phyloP scores from a whole-genome alignment of 2,888 invertebrate genomes.

The Polylopha cassiicola region DNA sequence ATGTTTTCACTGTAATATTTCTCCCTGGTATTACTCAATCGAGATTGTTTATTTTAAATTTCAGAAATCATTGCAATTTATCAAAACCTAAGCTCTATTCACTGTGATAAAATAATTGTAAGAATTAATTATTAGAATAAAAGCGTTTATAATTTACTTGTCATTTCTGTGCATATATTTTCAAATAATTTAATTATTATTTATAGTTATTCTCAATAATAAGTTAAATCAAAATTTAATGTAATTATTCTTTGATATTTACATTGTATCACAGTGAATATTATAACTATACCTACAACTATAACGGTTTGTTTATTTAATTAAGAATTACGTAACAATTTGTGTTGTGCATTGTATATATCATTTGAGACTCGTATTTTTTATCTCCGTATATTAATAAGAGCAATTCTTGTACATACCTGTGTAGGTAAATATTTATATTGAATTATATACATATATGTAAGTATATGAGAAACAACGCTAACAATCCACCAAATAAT shows the following conservation, averaged over 20 bases:
- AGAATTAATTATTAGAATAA: constrained; percentile 23
- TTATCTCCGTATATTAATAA: too few species aligned
- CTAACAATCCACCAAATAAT: too few species aligned
- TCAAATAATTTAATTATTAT: constrained; percentile 3
- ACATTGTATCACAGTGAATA: constrained; percentile 55
- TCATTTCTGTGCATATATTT: constrained; percentile 5
- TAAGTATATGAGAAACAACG: too few species aligned
- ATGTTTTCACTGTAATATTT: constrained; percentile 5
- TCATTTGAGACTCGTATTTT: constrained; percentile 26
- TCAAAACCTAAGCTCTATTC: constrained; percentile 47
- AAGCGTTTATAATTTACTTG: constrained; percentile 5
- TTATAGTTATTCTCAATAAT: constrained; percentile 1
- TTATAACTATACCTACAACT: constrained; percentile 28
- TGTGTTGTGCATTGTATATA: constrained; percentile 17
- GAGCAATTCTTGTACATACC: too few species aligned
- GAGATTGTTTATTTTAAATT: too few species aligned
- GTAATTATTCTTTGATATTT: constrained; percentile 9
- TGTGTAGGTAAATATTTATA: too few species aligned
- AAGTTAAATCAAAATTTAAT: constrained; percentile 7
- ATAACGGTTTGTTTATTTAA: constrained; percentile 18
- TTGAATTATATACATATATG: too few species aligned
- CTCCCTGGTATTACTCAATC: too few species aligned
- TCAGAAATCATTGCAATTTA: constrained; percentile 22
- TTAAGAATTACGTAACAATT: constrained; percentile 21
- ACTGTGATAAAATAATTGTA: constrained; percentile 51